Base-by-base conservation (phyloP, 2,888 invertebrate species). In the Micoletzkya japonica region DNA sequence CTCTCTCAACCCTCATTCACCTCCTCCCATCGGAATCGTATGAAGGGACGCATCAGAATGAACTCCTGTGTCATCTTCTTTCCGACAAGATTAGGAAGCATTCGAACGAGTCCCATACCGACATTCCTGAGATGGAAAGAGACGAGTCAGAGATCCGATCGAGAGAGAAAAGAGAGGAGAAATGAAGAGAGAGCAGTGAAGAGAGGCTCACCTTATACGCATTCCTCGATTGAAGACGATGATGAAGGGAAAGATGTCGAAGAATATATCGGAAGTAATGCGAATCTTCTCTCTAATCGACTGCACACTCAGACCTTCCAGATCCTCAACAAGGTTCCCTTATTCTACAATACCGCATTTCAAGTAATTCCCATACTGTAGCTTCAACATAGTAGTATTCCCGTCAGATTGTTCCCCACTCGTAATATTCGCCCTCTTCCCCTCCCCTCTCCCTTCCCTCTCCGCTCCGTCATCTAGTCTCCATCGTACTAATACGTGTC, bases 201-300 rank as follows among this genome's bases (percentile, higher is more conserved):
- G 14, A 0, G 17, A 17, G 32, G 34, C 57, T 54, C 54, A 78
- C 78, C 78, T 71, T 70, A 79, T 79, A 52, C 78, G 71, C 78
- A 79, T 79, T 72, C 78, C 85, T 30, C 85, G 93, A 92, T 93
- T 93, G 87, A 96, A 96, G 54, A 95, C 94, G 78, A 97, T 92
- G 87, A 95, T 94, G 89, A 97, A 97, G 1, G 97, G 96, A 86
- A 97, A 97, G 85, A 96, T 93, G 86, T 96, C 95, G 83, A 96
- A 95, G 58, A 96, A 89, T 34, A 94, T 92, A 14, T 92, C 91
- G 0, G 82, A 82, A 3, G 85, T 81, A 56, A 83, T 80, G 56
- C 80, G 77, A 14, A 82, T 74, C 26, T 72, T 75, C 28, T 74
- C 73, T 17, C 74, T 73, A 2, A 79, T 69, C 26, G 14, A 30